phyloP scores from a whole-genome alignment of 2,888 invertebrate genomes.

The Notocelia uddmanniana region DNA sequence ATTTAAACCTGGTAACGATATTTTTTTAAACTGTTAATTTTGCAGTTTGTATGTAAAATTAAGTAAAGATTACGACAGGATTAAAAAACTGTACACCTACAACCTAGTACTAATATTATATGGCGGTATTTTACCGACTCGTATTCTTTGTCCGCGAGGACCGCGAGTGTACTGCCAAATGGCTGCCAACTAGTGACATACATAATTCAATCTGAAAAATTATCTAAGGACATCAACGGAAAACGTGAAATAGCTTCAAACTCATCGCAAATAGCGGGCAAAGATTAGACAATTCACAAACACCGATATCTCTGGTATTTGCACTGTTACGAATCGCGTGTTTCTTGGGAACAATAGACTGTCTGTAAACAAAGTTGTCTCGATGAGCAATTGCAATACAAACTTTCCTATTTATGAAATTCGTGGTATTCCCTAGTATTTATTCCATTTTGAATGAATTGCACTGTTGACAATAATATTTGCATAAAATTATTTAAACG shows the following conservation, averaged over 20 bases:
- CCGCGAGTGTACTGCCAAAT: no score
- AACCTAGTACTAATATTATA: no score
- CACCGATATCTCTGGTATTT: slow-evolving; percentile 28
- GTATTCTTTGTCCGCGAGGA: no score
- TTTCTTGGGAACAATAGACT: slow-evolving; percentile 13
- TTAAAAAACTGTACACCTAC: no score
- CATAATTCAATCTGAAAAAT: no score
- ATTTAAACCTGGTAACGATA: no score
- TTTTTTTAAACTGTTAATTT: no score
- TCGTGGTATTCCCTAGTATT: neutral
- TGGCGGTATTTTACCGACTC: no score
- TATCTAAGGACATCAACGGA: neutral
- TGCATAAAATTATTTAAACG: neutral
- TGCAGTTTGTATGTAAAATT: no score
- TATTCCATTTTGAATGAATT: neutral
- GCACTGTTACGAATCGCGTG: slow-evolving; percentile 22
- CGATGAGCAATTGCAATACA: neutral
- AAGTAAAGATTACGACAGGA: no score
- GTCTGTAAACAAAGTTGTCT: neutral
- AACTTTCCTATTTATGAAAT: neutral
- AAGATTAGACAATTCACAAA: slow-evolving; percentile 36
- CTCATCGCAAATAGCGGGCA: slow-evolving; percentile 14
- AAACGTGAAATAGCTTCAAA: neutral
- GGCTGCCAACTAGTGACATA: no score
- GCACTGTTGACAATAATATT: neutral